phyloP scores from a whole-genome alignment of 2,888 invertebrate genomes.

The Netelia melanura region DNA sequence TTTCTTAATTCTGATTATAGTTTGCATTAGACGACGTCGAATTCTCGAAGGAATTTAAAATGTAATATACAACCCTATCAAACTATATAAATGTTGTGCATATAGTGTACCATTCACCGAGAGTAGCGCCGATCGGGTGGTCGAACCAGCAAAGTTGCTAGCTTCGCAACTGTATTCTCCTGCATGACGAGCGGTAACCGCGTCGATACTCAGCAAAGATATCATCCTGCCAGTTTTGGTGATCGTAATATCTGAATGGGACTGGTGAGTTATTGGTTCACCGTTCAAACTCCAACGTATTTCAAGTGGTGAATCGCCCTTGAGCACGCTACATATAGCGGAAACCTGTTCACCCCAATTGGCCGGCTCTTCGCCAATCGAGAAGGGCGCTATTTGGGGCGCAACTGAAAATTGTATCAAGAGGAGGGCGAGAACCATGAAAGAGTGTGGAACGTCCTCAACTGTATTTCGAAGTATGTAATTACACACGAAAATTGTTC shows the following conservation, averaged over 20 bases:
- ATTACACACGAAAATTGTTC: neutral
- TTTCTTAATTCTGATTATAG: neutral
- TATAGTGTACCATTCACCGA: constrained; percentile 85
- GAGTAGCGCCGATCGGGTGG: constrained; percentile 84
- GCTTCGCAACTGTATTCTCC: constrained; percentile 86
- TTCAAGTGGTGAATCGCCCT: constrained; percentile 92
- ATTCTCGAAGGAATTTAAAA: neutral
- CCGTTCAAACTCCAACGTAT: constrained; percentile 88
- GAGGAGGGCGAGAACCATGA: neutral
- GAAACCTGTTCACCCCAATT: constrained; percentile 92
- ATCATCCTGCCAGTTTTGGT: constrained; percentile 81
- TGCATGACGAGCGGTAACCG: constrained; percentile 84
- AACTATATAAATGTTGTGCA: neutral
- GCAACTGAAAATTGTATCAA: constrained; percentile 85
- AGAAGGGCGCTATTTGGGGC: constrained; percentile 89
- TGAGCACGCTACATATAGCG: constrained; percentile 90
- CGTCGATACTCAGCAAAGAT: constrained; percentile 84
- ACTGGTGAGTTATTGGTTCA: constrained; percentile 74
- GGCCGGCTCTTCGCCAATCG: constrained; percentile 89
- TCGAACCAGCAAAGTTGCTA: constrained; percentile 85
- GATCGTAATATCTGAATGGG: constrained; percentile 79
- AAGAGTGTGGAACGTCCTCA: constrained; percentile 16
- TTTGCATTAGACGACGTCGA: neutral
- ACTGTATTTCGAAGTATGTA: constrained; percentile 4
- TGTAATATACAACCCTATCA: constrained; percentile 19